Evolutionary conservation across 1,140 invertebrate genomes (phyloP), one percentile per base, ranked within the genome.

Genomic region (Pinna nobilis): DNA sequence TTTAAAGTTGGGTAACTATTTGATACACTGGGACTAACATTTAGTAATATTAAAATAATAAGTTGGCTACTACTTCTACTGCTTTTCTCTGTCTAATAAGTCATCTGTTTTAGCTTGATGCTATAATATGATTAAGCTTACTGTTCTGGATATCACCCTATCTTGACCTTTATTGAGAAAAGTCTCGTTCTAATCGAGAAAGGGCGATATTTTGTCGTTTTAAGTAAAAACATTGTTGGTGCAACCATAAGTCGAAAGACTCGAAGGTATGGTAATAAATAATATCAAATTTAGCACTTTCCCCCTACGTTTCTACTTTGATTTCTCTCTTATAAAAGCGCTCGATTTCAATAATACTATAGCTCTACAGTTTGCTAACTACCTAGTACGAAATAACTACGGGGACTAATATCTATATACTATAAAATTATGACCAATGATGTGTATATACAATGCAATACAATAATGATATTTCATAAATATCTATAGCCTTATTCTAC

Each of bases 381-480:
- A 33, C 55, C 33, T 59, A 59, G 55, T 59, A n/a, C n/a, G 55
- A 35, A n/a, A 35, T 59, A 59, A 59, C 55, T 59, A 59, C 55
- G 55, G 55, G 37, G 55, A 35, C 55, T 59, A 59, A n/a, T 6
- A 18, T 59, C 55, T 59, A 59, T 33, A 20, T 53, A n/a, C 33
- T 59, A 59, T 59, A 59, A 35, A 59, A 59, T 33, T 35, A 35
- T 59, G 37, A n/a, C n/a, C 55, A 33, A 59, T 59, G 55, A 59
- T 59, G 37, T 59, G 55, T 59, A 59, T 33, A 59, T 35, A 11
- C 55, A 59, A n/a, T 33, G 30, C n/a, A n/a, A n/a, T n/a, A 59
- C 55, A 59, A 59, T 33, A 59, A 33, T 59, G 55, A 59, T 59
- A 59, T 59, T 59, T 59, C 37, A 59, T 59, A 59, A 59, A 59